Percentiles rank a stretch among this genome's conserved stretches.
Evolutionary conservation across 2,888 invertebrate genomes (phyloP).

Genomic region (Ophioninae sp.): DNA sequence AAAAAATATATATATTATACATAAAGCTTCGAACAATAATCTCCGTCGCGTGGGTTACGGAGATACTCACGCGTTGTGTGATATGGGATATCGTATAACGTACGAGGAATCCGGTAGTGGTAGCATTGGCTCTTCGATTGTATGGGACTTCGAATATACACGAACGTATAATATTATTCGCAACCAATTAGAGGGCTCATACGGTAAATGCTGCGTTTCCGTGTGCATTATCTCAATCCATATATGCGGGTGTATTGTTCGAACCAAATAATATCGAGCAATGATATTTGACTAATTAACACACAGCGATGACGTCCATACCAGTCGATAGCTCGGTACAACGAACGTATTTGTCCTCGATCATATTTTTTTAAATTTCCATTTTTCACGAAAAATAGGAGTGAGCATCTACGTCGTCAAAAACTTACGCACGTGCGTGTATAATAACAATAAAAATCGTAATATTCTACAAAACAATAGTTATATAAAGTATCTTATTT

Average conservation of each 20-base stretch:
- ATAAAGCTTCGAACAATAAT: background rate
- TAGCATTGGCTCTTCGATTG: background rate
- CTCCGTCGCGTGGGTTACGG: background rate
- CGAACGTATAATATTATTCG: constrained; percentile 13
- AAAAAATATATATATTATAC: background rate
- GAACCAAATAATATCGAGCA: background rate
- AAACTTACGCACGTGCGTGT: background rate
- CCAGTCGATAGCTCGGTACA: constrained; percentile 34
- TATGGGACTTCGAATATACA: background rate
- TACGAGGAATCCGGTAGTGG: background rate
- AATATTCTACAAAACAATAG: too few species aligned
- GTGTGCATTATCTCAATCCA: constrained; percentile 10
- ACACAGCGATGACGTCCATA: constrained; percentile 42
- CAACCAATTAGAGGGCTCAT: constrained; percentile 5
- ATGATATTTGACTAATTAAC: constrained; percentile 55
- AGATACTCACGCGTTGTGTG: background rate
- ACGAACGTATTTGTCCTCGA: constrained; percentile 38
- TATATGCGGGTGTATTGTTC: constrained; percentile 4
- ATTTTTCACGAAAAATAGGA: background rate
- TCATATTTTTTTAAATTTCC: constrained; percentile 13
- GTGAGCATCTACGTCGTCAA: background rate
- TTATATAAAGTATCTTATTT: too few species aligned
- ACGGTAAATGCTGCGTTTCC: background rate
- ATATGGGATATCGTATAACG: background rate
- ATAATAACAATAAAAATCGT: too few species aligned